Conservation (phyloP, 2,797 vertebrate genomes). For the Scomberomorus guttatus region DNA sequence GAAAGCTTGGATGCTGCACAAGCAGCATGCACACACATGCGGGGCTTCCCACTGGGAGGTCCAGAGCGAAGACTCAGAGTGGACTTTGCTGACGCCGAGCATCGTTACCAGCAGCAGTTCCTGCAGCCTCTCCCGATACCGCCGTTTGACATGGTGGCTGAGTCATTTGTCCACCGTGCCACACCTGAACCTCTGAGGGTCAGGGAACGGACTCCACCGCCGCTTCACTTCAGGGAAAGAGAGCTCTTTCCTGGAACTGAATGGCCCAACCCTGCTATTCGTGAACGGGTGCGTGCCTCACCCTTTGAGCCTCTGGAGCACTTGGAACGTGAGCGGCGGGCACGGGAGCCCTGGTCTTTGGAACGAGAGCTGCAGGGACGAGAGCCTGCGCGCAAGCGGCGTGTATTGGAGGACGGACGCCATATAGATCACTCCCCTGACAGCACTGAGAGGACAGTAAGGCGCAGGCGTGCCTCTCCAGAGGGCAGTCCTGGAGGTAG, state of each 20-base stretch:
- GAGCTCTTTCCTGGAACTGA: slow-evolving; percentile 93
- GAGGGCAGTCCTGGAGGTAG: slow-evolving; percentile 88
- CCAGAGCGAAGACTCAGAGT: slow-evolving; percentile 95
- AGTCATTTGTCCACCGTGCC: slow-evolving; percentile 93
- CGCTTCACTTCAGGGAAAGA: slow-evolving; percentile 95
- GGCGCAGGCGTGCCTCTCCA: slow-evolving; percentile 92
- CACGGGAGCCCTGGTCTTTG: slow-evolving; percentile 94
- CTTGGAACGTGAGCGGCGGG: slow-evolving; percentile 90
- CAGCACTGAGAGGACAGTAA: slow-evolving; percentile 89
- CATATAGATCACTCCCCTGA: slow-evolving; percentile 95
- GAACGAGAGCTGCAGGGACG: slow-evolving; percentile 93
- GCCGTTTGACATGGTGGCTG: slow-evolving; percentile 95
- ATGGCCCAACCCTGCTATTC: slow-evolving; percentile 94
- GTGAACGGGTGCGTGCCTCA: slow-evolving; percentile 92
- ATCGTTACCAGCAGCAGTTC: slow-evolving; percentile 97
- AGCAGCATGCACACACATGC: slow-evolving; percentile 97
- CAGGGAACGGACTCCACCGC: slow-evolving; percentile 94
- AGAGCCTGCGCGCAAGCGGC: slow-evolving; percentile 92
- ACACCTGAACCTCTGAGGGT: slow-evolving; percentile 93
- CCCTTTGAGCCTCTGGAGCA: slow-evolving; percentile 95
- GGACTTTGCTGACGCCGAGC: slow-evolving; percentile 97
- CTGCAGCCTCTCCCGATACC: slow-evolving; percentile 95
- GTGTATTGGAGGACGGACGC: slow-evolving; percentile 90
- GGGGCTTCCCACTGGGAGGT: slow-evolving; percentile 96
- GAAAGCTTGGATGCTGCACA: slow-evolving; percentile 98